Evolutionary conservation across 1,140 invertebrate genomes (phyloP).

Genomic region (Euura lappo): DNA sequence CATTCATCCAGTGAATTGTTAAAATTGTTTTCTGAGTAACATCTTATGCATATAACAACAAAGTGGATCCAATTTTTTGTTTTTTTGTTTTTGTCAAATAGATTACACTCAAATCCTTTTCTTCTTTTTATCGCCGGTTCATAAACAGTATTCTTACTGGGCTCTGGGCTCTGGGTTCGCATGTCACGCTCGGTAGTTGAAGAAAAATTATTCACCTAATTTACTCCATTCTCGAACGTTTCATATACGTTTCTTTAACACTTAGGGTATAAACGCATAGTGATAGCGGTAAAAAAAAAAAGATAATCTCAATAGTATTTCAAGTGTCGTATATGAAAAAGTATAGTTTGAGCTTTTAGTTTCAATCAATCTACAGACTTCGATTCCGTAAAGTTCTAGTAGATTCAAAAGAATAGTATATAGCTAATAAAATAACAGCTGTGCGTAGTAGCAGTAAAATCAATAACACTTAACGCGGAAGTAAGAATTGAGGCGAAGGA

Average conservation of each 20-base stretch:
- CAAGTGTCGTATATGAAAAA: too few species aligned
- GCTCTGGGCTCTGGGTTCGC: neutral
- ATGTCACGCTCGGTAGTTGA: neutral
- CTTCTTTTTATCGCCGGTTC: neutral
- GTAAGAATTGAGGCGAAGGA: neutral
- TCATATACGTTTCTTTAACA: too few species aligned
- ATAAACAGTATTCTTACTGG: neutral
- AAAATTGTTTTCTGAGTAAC: slow-evolving; percentile 44
- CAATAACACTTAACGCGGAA: neutral
- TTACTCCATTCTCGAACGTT: neutral
- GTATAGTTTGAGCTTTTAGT: too few species aligned
- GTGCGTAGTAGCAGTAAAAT: neutral
- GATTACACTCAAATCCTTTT: slow-evolving; percentile 33
- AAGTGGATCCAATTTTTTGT: slow-evolving; percentile 56
- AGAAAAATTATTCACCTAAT: neutral
- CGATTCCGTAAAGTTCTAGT: too few species aligned
- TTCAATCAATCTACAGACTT: too few species aligned
- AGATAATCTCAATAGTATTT: too few species aligned
- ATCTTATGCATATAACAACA: slow-evolving; percentile 64
- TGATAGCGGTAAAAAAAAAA: too few species aligned
- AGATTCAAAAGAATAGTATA: too few species aligned
- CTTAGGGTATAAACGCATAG: too few species aligned
- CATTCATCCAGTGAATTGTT: slow-evolving; percentile 2
- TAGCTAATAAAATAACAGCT: neutral
- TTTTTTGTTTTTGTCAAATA: slow-evolving; percentile 35